A percentile compares a stretch with the other conserved stretches of the same genome.
Evolutionary conservation across 2,797 vertebrate species (phyloP).

Genomic region (Rhynchotus rufescens): DNA sequence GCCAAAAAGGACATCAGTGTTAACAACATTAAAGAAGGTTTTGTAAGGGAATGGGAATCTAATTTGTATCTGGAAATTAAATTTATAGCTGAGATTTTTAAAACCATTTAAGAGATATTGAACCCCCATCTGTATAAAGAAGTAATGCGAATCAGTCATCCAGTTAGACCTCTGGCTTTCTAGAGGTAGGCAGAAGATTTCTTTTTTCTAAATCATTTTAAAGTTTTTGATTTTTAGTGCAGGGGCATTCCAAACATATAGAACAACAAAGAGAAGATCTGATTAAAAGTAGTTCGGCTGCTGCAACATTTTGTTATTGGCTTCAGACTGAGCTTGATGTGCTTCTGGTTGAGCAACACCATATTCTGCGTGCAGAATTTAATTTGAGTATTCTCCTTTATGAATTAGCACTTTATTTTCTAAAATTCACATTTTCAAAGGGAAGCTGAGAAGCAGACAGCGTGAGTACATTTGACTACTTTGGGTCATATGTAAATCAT

Average conservation of each 20-base stretch:
- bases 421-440: background rate
- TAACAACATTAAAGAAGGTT: slow-evolving; percentile 55
- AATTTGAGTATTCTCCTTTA: background rate
- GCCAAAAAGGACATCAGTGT: slow-evolving; percentile 22
- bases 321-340: background rate
- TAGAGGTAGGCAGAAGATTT: background rate
- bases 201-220: background rate
- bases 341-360: background rate
- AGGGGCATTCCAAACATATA: background rate
- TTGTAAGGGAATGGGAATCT: slow-evolving; percentile 45
- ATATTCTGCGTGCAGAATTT: background rate
- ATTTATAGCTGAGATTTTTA: slow-evolving; percentile 43
- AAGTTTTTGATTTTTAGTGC: background rate
- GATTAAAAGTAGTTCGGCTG: background rate
- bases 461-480: background rate
- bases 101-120: slow-evolving; percentile 15
- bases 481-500: background rate
- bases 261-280: background rate
- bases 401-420: background rate
- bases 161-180: background rate
- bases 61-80: slow-evolving; percentile 65
- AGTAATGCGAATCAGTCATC: background rate
- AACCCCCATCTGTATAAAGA: background rate
- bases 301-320: background rate
- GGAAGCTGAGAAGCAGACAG: background rate